Base-by-base conservation (phyloP, 2,113 vertebrate genomes). In the Perca fluviatilis region DNA sequence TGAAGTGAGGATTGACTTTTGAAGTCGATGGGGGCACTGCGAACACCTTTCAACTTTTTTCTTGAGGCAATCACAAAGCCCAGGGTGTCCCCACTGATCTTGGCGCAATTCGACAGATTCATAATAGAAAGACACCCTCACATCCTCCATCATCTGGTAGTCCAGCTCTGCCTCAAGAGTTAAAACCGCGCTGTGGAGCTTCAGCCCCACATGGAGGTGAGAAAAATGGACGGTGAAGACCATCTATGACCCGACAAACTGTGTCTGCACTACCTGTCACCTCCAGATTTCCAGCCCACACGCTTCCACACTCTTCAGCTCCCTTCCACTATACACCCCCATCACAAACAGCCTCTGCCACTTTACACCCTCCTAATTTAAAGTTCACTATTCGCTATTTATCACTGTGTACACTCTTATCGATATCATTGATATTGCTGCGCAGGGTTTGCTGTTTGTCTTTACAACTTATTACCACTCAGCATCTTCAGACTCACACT, bases 401-500 rank as follows among this genome's bases (percentile, higher is more conserved):
- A 86, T 75, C 65, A 79, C 84, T 21, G 18, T 11, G 16, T 15
- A 54, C 61, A 12, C 68, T 53, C 78, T 49, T 63, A 57, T 64
- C 49, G 6, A 71, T 77, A 62, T 19, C 57, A 54, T 62, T 58
- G 82, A 87, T 73, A 71, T 8, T 62, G 67, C 58, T n/a, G 54
- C 36, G 16, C 69, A 16, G 47, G 6, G 58, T 73, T 67, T 51
- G 25, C 70, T 30, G 51, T 25, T 25, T 25, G 54, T 75, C 73
- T 72, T 49, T 63, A 51, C 53, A 60, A 60, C 63, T 58, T 75
- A 89, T 82, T 82, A 77, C 51, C 67, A 60, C 47, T 50, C 36
- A 36, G 80, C 40, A 64, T 56, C 54, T 56, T 80, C 73, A 69
- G 64, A 71, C 60, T 36, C 3, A 43, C 64, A 50, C 62, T 74